A percentile compares a stretch with the other conserved stretches of the same genome.
These are phyloP conservation scores for Acronicta alni DNA, from an alignment of 2,888 invertebrate genomes.

Conservation along the genomic window DNA sequence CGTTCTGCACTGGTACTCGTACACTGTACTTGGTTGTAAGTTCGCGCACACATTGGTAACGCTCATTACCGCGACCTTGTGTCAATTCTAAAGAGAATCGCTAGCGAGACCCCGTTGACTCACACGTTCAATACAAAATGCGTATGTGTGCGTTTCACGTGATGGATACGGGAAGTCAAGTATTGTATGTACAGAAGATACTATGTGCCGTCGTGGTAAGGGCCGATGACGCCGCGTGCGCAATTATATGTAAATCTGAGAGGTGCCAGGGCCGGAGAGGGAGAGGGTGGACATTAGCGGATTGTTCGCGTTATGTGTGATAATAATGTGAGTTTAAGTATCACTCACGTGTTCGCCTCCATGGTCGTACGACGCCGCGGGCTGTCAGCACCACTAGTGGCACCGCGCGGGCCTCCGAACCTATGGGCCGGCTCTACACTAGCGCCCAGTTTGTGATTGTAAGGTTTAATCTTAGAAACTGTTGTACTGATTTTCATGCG, in stretches of 20 bases:
- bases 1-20: not conserved
- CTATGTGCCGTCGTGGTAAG: slow-evolving; percentile 19
- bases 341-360: slow-evolving; percentile 50
- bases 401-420: slow-evolving; percentile 19
- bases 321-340: slow-evolving; percentile 74
- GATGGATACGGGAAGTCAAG: not conserved
- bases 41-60: slow-evolving; percentile 4
- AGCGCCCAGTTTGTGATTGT: no score
- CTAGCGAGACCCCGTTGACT: not conserved
- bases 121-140: not conserved
- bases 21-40: not conserved
- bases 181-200: slow-evolving; percentile 1
- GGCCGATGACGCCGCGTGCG: slow-evolving; percentile 45
- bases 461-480: no score
- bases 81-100: not conserved
- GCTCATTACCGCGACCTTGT: slow-evolving; percentile 10
- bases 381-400: slow-evolving; percentile 29
- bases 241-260: slow-evolving; percentile 61
- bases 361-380: slow-evolving; percentile 39
- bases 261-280: slow-evolving; percentile 7
- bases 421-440: no score
- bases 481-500: no score
- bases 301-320: slow-evolving; percentile 58
- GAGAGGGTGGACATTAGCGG: slow-evolving; percentile 59
- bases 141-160: slow-evolving; percentile 11